Evolutionary conservation across 2,797 vertebrate species (phyloP).

Genomic region (Alectoris magna): DNA sequence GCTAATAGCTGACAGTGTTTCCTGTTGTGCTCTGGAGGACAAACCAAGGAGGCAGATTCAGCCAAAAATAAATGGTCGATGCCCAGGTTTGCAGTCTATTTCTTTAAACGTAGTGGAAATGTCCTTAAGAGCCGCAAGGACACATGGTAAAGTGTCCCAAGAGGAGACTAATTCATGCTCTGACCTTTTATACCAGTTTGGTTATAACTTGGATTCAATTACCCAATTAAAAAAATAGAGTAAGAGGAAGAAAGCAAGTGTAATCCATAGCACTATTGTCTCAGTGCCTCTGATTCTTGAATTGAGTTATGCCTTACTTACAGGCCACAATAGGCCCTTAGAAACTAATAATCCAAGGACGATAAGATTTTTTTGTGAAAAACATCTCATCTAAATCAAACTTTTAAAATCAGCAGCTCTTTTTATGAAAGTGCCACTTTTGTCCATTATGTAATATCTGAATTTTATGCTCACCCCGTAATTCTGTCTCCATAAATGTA

Average conservation of each 20-base stretch:
- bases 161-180: constrained; percentile 19
- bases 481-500: constrained; percentile 23
- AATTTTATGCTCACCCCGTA: neutral
- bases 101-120: constrained; percentile 1
- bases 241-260: neutral
- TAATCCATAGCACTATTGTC: neutral
- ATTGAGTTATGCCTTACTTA: neutral
- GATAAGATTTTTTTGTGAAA: neutral
- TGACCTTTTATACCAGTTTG: constrained; percentile 37
- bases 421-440: neutral
- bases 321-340: neutral
- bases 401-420: neutral
- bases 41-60: constrained; percentile 58
- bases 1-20: neutral
- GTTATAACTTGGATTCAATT: neutral
- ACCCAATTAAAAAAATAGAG: neutral
- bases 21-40: constrained; percentile 32
- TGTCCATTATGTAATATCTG: constrained; percentile 4
- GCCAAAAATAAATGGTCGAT: neutral
- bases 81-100: neutral
- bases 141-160: constrained; percentile 1
- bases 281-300: neutral
- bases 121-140: constrained; percentile 35
- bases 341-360: neutral
- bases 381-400: neutral